phyloP scores from a whole-genome alignment of 2,888 invertebrate species.

The Cremastinae sp. region DNA sequence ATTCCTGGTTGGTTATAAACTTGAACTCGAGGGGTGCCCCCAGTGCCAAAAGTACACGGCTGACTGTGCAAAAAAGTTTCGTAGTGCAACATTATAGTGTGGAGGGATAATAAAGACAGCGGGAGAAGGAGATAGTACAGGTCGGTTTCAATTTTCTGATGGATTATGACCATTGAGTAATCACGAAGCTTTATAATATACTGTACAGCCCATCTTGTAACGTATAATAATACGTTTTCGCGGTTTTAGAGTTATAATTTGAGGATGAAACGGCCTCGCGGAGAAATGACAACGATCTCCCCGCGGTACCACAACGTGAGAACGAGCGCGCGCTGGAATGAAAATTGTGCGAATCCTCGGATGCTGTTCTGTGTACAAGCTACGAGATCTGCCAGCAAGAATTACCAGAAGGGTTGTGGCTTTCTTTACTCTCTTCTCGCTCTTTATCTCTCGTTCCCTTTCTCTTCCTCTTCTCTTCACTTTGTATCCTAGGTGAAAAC shows the following conservation, averaged over 20 bases:
- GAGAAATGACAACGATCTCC: slow-evolving; percentile 10
- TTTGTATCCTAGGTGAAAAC: slow-evolving; percentile 37
- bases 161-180: slow-evolving; percentile 12
- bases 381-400: slow-evolving; percentile 29
- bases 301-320: slow-evolving; percentile 46
- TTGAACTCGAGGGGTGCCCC: too few relatives aligned
- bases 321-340: slow-evolving; percentile 38
- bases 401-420: slow-evolving; percentile 51
- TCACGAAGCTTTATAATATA: not conserved
- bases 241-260: slow-evolving; percentile 52
- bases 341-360: slow-evolving; percentile 18
- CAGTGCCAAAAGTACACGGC: too few relatives aligned
- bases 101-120: too few relatives aligned
- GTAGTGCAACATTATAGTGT: too few relatives aligned
- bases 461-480: slow-evolving; percentile 13
- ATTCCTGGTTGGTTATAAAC: too few relatives aligned
- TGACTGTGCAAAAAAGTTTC: too few relatives aligned
- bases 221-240: slow-evolving; percentile 45
- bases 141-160: not conserved
- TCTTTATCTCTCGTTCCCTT: not conserved
- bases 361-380: slow-evolving; percentile 29
- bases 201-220: not conserved
- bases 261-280: slow-evolving; percentile 38
- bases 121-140: too few relatives aligned
- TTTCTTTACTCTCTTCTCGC: slow-evolving; percentile 18